phyloP scores from a whole-genome alignment of 2,113 vertebrate species.

The Sardina pilchardus region DNA sequence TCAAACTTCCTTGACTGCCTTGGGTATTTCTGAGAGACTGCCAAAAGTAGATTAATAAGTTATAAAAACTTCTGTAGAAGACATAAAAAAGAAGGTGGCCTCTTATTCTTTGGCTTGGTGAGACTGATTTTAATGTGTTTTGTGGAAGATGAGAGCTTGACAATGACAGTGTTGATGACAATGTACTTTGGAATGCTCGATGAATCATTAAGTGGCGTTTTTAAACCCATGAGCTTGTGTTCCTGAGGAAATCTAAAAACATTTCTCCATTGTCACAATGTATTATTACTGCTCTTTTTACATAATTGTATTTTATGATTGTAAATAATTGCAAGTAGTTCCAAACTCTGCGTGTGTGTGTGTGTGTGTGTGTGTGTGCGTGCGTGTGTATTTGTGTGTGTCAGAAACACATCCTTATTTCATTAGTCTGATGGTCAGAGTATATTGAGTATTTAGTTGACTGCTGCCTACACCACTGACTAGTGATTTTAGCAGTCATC shows the following conservation, averaged over 20 bases:
- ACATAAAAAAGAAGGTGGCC: conserved; percentile 12
- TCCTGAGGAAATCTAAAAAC: not conserved
- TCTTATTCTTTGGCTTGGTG: not conserved
- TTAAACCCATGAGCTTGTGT: not conserved
- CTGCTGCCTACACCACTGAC: too few relatives aligned
- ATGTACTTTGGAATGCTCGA: not conserved
- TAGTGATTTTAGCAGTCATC: too few relatives aligned
- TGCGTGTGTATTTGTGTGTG: too few relatives aligned
- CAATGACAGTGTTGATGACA: not conserved
- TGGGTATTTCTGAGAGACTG: not conserved
- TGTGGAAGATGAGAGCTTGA: not conserved
- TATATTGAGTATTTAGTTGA: too few relatives aligned
- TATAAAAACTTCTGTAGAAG: not conserved
- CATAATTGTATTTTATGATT: not conserved
- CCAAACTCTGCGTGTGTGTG: too few relatives aligned
- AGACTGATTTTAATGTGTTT: not conserved
- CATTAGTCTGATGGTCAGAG: too few relatives aligned
- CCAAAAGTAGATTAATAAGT: not conserved
- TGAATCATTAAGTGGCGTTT: not conserved
- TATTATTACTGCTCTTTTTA: too few relatives aligned
- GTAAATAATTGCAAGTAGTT: too few relatives aligned
- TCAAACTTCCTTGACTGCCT: not conserved
- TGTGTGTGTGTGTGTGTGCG: too few relatives aligned
- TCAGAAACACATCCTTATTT: too few relatives aligned
- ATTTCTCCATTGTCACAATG: not conserved